phyloP scores from a whole-genome alignment of 2,888 invertebrate genomes.

The Eupelmus urozonus region DNA sequence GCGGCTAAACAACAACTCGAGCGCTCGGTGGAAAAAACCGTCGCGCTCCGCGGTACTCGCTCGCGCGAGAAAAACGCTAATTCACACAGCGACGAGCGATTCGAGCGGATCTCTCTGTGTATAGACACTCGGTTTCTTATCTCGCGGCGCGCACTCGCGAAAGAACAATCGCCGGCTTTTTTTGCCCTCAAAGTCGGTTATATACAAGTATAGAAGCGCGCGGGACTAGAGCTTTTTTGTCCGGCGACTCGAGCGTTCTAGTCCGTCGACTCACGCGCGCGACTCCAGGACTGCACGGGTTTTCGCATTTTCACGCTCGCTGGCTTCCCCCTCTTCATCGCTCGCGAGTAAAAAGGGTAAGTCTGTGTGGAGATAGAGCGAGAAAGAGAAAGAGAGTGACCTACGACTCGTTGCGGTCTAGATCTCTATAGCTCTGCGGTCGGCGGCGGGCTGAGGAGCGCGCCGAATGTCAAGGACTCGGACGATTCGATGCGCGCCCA shows the following conservation, averaged over 20 bases:
- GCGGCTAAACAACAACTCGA: no score
- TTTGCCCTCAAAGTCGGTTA: no score
- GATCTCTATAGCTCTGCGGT: conserved; percentile 59
- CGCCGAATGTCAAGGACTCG: conserved; percentile 64
- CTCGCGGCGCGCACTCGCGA: no score
- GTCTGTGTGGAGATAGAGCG: no score
- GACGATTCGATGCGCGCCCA: conserved; percentile 51
- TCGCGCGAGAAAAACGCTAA: not conserved
- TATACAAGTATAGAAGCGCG: no score
- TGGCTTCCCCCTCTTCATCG: not conserved
- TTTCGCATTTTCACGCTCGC: conserved; percentile 6
- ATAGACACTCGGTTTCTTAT: no score
- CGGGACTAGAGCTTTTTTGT: no score
- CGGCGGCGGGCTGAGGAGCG: conserved; percentile 37
- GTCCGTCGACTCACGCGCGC: no score
- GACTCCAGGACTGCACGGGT: not conserved
- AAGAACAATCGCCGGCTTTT: no score
- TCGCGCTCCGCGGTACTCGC: no score
- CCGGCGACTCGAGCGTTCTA: no score
- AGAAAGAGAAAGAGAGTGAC: conserved; percentile 52
- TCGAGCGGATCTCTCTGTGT: not conserved
- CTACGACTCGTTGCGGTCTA: conserved; percentile 58
- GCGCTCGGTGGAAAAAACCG: conserved; percentile 24
- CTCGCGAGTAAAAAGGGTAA: not conserved
- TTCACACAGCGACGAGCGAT: not conserved